Evolutionary conservation across 1,140 invertebrate genomes (phyloP).

Genomic region (Drosophila fuyamai): DNA sequence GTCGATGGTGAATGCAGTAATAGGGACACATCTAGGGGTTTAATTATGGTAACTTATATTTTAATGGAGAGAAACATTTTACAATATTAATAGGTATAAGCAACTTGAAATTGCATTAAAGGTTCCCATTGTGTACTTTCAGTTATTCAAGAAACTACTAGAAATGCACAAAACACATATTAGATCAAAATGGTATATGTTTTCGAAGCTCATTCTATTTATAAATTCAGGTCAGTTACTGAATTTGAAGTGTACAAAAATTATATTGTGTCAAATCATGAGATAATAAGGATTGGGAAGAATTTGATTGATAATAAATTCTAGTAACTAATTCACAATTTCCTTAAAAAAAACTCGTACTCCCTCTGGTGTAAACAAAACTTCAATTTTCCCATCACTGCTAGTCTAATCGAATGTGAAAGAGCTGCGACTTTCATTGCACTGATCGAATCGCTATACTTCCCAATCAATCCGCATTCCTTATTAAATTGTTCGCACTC

Average conservation of each 20-base stretch:
- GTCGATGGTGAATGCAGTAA: background rate
- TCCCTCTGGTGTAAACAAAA: background rate
- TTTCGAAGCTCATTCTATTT: background rate
- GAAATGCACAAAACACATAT: too few relatives aligned
- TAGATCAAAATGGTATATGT: background rate
- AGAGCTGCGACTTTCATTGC: background rate
- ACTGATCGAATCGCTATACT: constrained; percentile 20
- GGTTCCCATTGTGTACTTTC: too few relatives aligned
- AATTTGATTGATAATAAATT: too few relatives aligned
- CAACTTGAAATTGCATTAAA: too few relatives aligned
- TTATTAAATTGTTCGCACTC: constrained; percentile 63
- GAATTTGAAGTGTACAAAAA: too few relatives aligned
- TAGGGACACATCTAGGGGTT: background rate
- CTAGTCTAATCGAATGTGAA: constrained; percentile 1
- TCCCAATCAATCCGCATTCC: constrained; percentile 51
- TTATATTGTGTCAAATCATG: too few relatives aligned
- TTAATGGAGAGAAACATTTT: too few relatives aligned
- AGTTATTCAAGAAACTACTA: too few relatives aligned
- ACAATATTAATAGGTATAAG: too few relatives aligned
- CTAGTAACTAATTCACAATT: background rate
- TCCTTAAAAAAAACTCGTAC: background rate
- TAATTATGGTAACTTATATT: background rate
- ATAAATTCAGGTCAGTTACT: too few relatives aligned
- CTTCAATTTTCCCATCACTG: background rate
- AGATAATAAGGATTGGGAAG: too few relatives aligned